These are phyloP conservation scores for Bathynomus jamesi DNA, from an alignment of 1,140 invertebrate species.

Conservation along the genomic window DNA sequence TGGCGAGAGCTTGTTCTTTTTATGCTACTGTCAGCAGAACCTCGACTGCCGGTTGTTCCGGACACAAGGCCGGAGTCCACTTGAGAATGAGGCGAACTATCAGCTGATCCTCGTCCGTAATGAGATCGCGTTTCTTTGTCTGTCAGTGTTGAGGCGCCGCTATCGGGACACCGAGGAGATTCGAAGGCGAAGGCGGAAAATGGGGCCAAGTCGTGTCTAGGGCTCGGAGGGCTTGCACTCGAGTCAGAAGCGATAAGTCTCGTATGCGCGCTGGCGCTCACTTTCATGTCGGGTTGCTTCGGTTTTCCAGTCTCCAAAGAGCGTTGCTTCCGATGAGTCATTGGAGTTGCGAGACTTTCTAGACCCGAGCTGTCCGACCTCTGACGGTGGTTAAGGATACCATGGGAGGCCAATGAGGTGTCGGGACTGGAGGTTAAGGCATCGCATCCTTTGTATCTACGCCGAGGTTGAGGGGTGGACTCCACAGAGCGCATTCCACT, in stretches of 20 bases:
- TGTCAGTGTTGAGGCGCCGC: constrained; percentile 36
- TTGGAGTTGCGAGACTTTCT: constrained; percentile 40
- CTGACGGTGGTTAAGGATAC: constrained; percentile 20
- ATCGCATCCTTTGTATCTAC: constrained; percentile 34
- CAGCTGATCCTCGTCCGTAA: constrained; percentile 33
- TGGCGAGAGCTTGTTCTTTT: constrained; percentile 15
- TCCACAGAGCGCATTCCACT: constrained; percentile 43
- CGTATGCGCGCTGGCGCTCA: constrained; percentile 31
- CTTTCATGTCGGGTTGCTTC: constrained; percentile 7
- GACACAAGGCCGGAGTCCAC: constrained; percentile 39
- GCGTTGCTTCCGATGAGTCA: constrained; percentile 39
- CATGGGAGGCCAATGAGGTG: constrained; percentile 15
- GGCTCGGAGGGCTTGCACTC: constrained; percentile 36
- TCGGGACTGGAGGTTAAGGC: constrained; percentile 21
- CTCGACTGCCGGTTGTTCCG: constrained; percentile 39
- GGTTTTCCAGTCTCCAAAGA: constrained; percentile 35
- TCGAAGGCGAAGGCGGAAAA: constrained; percentile 25
- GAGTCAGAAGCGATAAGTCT: constrained; percentile 35
- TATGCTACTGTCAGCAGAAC: constrained; percentile 36
- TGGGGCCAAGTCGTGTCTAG: constrained; percentile 29
- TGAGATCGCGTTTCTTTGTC: constrained; percentile 29
- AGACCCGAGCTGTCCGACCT: constrained; percentile 29
- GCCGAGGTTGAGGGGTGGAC: constrained; percentile 43
- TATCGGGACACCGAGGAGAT: constrained; percentile 30
- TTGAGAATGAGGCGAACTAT: constrained; percentile 39